Conservation (phyloP, 2,113 vertebrate species). For the Condylura cristata region DNA sequence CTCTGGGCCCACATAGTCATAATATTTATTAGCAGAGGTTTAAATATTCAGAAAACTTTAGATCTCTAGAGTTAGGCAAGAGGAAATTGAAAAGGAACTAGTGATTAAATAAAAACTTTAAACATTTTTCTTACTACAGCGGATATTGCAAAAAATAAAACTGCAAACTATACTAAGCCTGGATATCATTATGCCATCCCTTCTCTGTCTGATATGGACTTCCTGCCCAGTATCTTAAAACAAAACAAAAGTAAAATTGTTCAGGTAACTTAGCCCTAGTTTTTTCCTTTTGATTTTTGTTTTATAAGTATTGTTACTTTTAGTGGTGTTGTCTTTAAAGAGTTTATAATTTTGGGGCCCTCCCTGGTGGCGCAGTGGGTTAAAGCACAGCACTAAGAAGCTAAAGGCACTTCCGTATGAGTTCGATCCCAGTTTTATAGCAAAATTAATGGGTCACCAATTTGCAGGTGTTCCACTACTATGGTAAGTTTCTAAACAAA, state of each 20-base stretch:
- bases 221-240: neutral
- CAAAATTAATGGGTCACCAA: conserved; percentile 12
- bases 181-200: fast-evolving
- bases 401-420: no score
- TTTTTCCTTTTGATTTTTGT: neutral
- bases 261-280: conserved; percentile 24
- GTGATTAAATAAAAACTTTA: neutral
- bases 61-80: neutral
- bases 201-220: neutral
- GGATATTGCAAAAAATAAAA: neutral
- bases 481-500: neutral
- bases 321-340: no score
- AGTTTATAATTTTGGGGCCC: no score
- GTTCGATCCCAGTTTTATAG: no score
- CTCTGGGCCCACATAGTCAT: neutral
- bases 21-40: neutral
- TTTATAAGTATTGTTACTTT: neutral
- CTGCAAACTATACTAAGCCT: fast-evolving
- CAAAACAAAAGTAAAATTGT: conserved; percentile 37
- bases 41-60: neutral
- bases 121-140: conserved; percentile 19
- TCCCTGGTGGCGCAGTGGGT: no score
- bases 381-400: no score
- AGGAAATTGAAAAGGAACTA: neutral
- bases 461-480: neutral